Evolutionary conservation across 2,797 vertebrate genomes (phyloP).

Genomic region (Acipenser oxyrinchus): DNA sequence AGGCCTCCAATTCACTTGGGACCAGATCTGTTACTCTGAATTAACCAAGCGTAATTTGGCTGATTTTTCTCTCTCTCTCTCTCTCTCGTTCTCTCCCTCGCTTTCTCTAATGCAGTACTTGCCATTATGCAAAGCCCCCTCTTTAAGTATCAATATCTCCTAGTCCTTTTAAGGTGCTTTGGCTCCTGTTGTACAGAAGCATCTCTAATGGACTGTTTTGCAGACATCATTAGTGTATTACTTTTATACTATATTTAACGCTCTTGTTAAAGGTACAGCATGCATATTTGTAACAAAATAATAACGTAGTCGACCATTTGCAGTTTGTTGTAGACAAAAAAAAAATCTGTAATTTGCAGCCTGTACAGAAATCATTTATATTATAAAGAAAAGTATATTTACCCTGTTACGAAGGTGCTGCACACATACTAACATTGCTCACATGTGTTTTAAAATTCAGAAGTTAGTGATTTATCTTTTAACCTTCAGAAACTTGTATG

Average conservation of each 20-base stretch:
- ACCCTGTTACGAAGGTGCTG: too few species aligned
- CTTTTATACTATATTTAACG: conserved; percentile 37
- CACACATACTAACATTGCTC: too few species aligned
- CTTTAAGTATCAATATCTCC: conserved; percentile 92
- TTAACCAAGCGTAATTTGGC: conserved; percentile 99
- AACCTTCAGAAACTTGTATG: too few species aligned
- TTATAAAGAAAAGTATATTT: too few species aligned
- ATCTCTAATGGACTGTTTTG: conserved; percentile 93
- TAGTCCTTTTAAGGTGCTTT: conserved; percentile 96
- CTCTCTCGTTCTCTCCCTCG: conserved; percentile 11
- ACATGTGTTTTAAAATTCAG: too few species aligned
- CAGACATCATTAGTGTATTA: conserved; percentile 82
- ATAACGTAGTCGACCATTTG: too few species aligned
- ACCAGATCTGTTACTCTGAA: conserved; percentile 99
- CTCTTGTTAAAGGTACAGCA: neutral
- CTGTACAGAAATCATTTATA: too few species aligned
- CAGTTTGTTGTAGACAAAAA: too few species aligned
- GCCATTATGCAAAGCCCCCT: conserved; percentile 80
- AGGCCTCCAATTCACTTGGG: conserved; percentile 99
- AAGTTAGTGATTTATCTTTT: too few species aligned
- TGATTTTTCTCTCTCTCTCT: conserved; percentile 38
- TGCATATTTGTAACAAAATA: too few species aligned
- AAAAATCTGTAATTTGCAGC: too few species aligned
- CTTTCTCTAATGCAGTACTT: conserved; percentile 77
- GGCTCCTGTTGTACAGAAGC: conserved; percentile 89